phyloP scores from a whole-genome alignment of 2,113 vertebrate species.

The Corythornis madagascariensis region DNA sequence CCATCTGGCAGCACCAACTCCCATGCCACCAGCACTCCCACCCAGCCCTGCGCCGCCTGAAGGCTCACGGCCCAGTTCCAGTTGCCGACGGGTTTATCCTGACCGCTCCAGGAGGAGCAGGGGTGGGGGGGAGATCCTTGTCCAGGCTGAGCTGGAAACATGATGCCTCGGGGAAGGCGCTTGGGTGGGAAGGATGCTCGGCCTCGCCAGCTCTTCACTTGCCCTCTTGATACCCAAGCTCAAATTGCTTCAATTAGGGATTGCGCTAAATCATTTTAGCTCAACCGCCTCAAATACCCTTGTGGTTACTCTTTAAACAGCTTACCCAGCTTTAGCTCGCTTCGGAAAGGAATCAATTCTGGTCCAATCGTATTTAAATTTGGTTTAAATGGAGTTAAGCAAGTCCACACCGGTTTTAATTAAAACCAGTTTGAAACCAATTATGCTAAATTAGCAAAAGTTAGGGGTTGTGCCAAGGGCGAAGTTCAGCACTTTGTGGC shows the following conservation, averaged over 20 bases:
- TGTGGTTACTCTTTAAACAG: slow-evolving; percentile 45
- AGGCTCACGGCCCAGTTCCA: slow-evolving; percentile 18
- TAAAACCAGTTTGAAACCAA: slow-evolving; percentile 39
- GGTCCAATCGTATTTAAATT: not conserved
- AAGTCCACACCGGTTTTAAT: slow-evolving; percentile 29
- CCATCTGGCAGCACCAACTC: slow-evolving; percentile 54
- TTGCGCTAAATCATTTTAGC: slow-evolving; percentile 37
- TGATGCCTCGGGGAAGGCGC: not conserved
- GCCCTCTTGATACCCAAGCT: not conserved
- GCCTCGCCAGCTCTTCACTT: not conserved
- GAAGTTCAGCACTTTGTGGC: not conserved
- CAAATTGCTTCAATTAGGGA: slow-evolving; percentile 48
- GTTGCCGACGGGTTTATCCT: not conserved
- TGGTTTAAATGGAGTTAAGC: slow-evolving; percentile 33
- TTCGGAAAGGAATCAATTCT: not conserved
- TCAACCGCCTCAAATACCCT: slow-evolving; percentile 17
- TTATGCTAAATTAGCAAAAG: slow-evolving; percentile 2
- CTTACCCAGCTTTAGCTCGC: slow-evolving; percentile 31
- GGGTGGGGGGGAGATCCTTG: not conserved
- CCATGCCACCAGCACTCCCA: not conserved
- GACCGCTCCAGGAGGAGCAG: not conserved
- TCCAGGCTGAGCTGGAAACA: not conserved
- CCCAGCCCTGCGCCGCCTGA: not conserved
- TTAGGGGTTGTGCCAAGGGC: not conserved
- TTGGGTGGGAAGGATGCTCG: not conserved